Conservation (phyloP, 2,113 vertebrate genomes). For the Scopus umbretta region DNA sequence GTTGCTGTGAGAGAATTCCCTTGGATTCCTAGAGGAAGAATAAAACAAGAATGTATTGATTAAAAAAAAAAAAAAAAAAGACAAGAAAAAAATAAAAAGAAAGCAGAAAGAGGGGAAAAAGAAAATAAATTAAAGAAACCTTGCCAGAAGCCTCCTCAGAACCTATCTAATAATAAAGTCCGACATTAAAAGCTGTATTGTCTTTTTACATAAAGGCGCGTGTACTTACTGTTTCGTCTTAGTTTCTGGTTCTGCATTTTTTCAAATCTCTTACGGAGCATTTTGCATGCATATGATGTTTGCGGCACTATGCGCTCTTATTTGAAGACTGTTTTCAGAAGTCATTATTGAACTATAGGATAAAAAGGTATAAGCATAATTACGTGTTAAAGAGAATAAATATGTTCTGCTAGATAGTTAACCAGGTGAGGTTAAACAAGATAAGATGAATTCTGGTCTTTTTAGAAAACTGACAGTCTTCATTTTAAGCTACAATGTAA, state of each 20-base stretch:
- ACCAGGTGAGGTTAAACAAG: conserved; percentile 81
- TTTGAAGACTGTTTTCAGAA: conserved; percentile 42
- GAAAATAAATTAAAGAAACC: background rate
- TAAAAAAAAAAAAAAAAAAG: background rate
- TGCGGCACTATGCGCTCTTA: background rate
- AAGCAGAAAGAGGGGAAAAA: background rate
- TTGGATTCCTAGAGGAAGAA: conserved; percentile 24
- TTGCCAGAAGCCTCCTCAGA: background rate
- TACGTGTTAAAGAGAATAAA: conserved; percentile 58
- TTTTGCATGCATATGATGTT: conserved; percentile 1
- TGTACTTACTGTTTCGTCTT: background rate
- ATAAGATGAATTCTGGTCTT: conserved; percentile 78
- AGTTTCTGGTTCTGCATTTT: conserved; percentile 25
- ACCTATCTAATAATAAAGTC: background rate
- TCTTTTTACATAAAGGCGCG: background rate
- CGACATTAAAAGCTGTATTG: background rate
- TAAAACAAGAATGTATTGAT: conserved; percentile 11
- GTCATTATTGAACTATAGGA: conserved; percentile 39
- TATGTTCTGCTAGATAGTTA: conserved; percentile 68
- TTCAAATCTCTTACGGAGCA: background rate
- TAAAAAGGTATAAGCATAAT: conserved; percentile 57
- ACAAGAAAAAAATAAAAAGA: background rate
- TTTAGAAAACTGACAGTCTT: conserved; percentile 80
- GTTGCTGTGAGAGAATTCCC: conserved; percentile 38
- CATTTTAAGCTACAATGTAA: conserved; percentile 81